Base-by-base conservation (phyloP, 37 sponge, comb jelly and placozoan species). In the Hexactinellida sp. region DNA sequence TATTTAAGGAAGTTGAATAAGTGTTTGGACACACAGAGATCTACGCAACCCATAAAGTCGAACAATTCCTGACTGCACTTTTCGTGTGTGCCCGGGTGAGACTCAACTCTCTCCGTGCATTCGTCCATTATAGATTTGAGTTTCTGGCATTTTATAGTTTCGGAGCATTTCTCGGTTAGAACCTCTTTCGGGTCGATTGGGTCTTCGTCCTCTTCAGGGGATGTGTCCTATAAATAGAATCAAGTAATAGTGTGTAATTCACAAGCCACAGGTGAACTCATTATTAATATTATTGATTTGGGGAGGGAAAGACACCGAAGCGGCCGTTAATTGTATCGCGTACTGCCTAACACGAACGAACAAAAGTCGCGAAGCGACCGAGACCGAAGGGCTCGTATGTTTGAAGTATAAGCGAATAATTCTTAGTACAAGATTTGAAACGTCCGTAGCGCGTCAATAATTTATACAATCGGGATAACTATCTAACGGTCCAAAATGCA, bases 41-140 rank as follows among this genome's bases (percentile, higher is more conserved):
- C 97, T 16, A 92, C 91, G 37, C 97, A 96, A 83, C 89, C 90
- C n/a, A 96, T 37, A 82, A 96, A 96, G 83, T 96, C 97, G 52
- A 89, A 87, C 36, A 96, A 86, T 87, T 96, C 94, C 82, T 92
- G 87, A 55, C 83, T 82, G 82, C 97, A 96, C 7, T 83, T 89
- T 87, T 96, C 97, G 7, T 92, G 84, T 1, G 97, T 94, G 21
- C 85, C 86, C 37, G 47, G 84, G 51, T 87, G 90, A 38, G 88
- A 39, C 7, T 86, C 41, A n/a, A 96, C 97, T 39, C 94, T 87
- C 24, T 92, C 93, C 0, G 54, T 89, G 71, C 97, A 96, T 25
- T 41, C 84, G 38, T 96, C 94, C 52, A 92, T 36, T 7, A 85
- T 34, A 37, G 89, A 89, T 82, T 86, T 87, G 28, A 94, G 87